Evolutionary conservation across 2,797 vertebrate species (phyloP), one percentile per base, ranked within the genome.

Genomic region (Chrysolophus pictus): DNA sequence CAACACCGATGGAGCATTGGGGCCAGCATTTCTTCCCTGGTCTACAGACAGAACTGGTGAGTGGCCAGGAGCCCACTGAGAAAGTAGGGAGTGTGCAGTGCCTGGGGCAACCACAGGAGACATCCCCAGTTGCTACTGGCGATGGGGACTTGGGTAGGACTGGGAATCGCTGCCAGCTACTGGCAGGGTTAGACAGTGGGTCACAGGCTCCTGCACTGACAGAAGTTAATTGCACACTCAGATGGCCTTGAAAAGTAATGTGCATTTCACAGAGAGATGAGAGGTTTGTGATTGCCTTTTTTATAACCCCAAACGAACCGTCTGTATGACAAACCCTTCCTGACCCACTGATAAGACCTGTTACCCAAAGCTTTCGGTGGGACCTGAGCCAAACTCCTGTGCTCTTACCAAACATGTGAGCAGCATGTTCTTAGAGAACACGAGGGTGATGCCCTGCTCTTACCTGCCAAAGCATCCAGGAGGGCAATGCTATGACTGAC

Each of bases 1-100:
- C 12, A 42, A 67, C 0, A 3, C 29, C 37, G 44, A 9, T 24
- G 26, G 81, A 35, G 26, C 26, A 0, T 0, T 42, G 46, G 0
- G 5, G 44, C 11, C 0, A 10, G n/a, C 1, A 1, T 59, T 46
- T 55, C 68, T 35, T 10, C 70, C 59, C 65, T 7, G 12, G 18
- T 4, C 26, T 35, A 59, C 70, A 67, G 49, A 11, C 8, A 11
- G 1, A 6, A 0, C 0, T 14, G 24, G 37, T 2, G 1, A 6
- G 21, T 44, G 31, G 10, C 44, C 41, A 47, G 11, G 29, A 46
- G 55, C 41, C n/a, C 35, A 41, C 33, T 1, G 19, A 59, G 62
- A 59, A 29, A 39, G 41, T 0, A 2, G 35, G 31, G 35, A 59
- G 33, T 0, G 6, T 15, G 49, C 31, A 4, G 17, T 19, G 29